Evolutionary conservation across 2,888 invertebrate genomes (phyloP).

Genomic region (Oscheius sp.): DNA sequence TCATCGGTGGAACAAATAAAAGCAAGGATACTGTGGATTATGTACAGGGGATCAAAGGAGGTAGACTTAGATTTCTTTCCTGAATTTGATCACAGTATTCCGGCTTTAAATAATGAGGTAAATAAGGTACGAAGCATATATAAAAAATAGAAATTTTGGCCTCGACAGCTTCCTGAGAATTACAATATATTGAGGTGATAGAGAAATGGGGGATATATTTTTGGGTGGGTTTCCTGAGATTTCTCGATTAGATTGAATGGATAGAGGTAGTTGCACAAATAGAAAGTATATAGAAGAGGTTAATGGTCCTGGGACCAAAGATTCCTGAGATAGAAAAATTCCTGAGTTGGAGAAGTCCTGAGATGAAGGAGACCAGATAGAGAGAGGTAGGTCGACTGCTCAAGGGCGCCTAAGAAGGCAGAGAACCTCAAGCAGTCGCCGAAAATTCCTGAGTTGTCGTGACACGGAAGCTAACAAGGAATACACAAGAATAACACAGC

Average conservation of each 20-base stretch:
- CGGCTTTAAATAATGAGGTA: not conserved
- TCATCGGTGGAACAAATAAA: conserved; percentile 17
- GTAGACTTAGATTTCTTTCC: conserved; percentile 5
- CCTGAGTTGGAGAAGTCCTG: conserved; percentile 25
- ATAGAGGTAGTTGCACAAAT: conserved; percentile 24
- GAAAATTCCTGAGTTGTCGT: conserved; percentile 18
- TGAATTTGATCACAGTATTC: conserved; percentile 19
- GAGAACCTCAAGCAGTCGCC: not conserved
- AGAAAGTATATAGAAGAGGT: not conserved
- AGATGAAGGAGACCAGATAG: conserved; percentile 20
- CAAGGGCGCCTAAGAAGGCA: not conserved
- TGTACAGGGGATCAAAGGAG: not conserved
- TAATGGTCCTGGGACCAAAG: not conserved
- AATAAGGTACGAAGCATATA: not conserved
- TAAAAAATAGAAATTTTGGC: conserved; percentile 10
- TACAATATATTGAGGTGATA: not conserved
- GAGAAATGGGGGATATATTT: conserved; percentile 4
- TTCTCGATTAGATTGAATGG: not conserved
- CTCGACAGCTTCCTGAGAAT: conserved; percentile 25
- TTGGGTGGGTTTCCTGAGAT: conserved; percentile 10
- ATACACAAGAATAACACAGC: conserved; percentile 15
- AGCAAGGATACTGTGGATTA: conserved; percentile 7
- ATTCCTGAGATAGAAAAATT: conserved; percentile 20
- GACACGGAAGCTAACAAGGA: conserved; percentile 17
- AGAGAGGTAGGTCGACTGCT: not conserved